These are phyloP conservation scores for Tinea pellionella DNA, from an alignment of 2,888 invertebrate genomes.

Conservation along the genomic window DNA sequence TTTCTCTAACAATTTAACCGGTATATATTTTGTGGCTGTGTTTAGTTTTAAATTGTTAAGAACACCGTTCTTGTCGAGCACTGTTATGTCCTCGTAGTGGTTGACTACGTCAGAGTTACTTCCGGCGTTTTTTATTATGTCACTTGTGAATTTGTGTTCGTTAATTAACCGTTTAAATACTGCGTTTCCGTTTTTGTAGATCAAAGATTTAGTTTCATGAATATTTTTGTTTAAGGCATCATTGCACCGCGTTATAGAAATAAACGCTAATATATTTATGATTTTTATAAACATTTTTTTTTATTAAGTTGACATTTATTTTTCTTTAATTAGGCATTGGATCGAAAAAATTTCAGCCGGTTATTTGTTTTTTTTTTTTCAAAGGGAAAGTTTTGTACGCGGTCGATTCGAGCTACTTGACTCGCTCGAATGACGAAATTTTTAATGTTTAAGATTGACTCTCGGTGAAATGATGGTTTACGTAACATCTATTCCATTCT, in stretches of 20 bases:
- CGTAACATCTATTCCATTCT: constrained; percentile 34
- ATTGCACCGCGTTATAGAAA: constrained; percentile 17
- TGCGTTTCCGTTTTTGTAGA: constrained; percentile 25
- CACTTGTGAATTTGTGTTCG: constrained; percentile 34
- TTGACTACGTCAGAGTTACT: constrained; percentile 31
- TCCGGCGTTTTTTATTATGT: constrained; percentile 32
- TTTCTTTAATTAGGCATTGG: too few relatives aligned
- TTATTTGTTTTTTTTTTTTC: background rate
- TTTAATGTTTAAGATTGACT: constrained; percentile 28
- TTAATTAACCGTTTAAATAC: constrained; percentile 30
- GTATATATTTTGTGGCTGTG: constrained; percentile 25
- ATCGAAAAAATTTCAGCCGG: too few relatives aligned
- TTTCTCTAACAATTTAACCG: constrained; percentile 15
- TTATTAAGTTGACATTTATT: too few relatives aligned
- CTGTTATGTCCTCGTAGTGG: constrained; percentile 48
- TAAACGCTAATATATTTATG: background rate
- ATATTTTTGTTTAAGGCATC: constrained; percentile 32
- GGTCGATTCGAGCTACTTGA: constrained; percentile 27
- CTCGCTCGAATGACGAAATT: constrained; percentile 41
- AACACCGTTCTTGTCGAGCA: constrained; percentile 43
- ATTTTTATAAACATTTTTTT: too few relatives aligned
- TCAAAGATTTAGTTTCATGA: constrained; percentile 33
- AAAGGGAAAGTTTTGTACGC: constrained; percentile 43
- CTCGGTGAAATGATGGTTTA: constrained; percentile 51
- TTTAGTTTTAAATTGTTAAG: constrained; percentile 49